A percentile compares a stretch with the other conserved stretches of the same genome.
phyloP scores from a whole-genome alignment of 92 coral and sea anemone species.

The Parazoanthus darwini region DNA sequence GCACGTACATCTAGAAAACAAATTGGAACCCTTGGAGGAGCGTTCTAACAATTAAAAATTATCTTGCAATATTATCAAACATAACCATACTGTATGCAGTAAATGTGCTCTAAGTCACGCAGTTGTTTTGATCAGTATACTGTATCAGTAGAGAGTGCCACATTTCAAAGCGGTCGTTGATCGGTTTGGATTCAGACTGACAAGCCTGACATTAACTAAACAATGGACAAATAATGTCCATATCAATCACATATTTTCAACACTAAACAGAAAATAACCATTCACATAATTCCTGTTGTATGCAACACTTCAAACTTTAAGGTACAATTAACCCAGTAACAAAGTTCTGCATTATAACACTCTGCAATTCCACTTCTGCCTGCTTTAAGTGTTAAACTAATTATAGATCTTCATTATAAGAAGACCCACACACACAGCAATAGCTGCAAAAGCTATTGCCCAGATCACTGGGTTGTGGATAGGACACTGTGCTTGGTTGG shows the following conservation, averaged over 20 bases:
- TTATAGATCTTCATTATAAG: background rate
- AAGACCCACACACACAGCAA: constrained; percentile 51
- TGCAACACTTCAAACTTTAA: background rate
- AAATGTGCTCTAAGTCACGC: too few relatives aligned
- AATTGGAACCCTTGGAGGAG: too few relatives aligned
- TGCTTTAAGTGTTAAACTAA: background rate
- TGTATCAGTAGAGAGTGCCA: too few relatives aligned
- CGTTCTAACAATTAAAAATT: too few relatives aligned
- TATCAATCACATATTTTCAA: background rate
- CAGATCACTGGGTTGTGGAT: constrained; percentile 51
- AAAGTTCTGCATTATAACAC: background rate
- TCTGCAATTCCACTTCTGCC: too few relatives aligned
- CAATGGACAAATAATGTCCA: background rate
- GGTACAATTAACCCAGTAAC: background rate
- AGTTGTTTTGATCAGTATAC: too few relatives aligned
- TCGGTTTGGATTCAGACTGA: too few relatives aligned
- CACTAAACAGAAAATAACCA: background rate
- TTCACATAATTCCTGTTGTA: background rate
- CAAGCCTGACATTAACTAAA: too few relatives aligned
- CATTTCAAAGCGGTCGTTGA: too few relatives aligned
- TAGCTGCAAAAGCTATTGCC: constrained; percentile 53
- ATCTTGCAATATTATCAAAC: too few relatives aligned
- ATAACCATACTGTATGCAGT: too few relatives aligned
- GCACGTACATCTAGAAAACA: too few relatives aligned
- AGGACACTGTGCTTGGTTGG: constrained; percentile 8